These are phyloP conservation scores for Apantesis nais DNA, from an alignment of 2,888 invertebrate genomes.

Conservation along the genomic window DNA sequence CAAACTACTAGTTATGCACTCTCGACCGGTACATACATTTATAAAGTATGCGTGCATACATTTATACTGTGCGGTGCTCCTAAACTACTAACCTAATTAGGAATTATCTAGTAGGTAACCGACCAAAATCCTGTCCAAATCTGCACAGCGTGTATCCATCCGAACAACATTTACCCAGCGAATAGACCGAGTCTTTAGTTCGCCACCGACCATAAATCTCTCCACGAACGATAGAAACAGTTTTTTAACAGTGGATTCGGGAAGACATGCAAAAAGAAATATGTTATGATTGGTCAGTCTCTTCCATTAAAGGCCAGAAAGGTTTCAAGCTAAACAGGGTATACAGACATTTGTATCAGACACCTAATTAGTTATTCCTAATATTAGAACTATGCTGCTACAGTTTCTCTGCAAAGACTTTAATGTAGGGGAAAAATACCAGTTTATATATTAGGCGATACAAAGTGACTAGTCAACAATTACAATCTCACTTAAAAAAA, in stretches of 20 bases:
- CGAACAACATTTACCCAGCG: neutral
- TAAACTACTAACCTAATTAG: too few relatives aligned
- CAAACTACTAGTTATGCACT: neutral
- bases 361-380: too few relatives aligned
- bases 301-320: neutral
- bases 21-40: neutral
- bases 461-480: neutral
- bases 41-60: too few relatives aligned
- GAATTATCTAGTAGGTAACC: too few relatives aligned
- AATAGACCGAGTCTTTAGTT: neutral
- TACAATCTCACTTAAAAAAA: neutral
- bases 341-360: neutral
- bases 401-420: neutral
- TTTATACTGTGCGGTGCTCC: too few relatives aligned
- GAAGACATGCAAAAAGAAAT: neutral
- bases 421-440: neutral
- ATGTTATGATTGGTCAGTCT: neutral
- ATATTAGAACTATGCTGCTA: too few relatives aligned
- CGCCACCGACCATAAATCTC: neutral
- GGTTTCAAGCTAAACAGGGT: neutral
- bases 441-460: too few relatives aligned
- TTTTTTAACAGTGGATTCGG: neutral
- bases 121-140: neutral
- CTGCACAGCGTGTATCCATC: neutral
- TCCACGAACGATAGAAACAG: neutral